These are phyloP conservation scores for Diadumene lineata DNA, from an alignment of 92 coral and sea anemone genomes.

Conservation along the genomic window DNA sequence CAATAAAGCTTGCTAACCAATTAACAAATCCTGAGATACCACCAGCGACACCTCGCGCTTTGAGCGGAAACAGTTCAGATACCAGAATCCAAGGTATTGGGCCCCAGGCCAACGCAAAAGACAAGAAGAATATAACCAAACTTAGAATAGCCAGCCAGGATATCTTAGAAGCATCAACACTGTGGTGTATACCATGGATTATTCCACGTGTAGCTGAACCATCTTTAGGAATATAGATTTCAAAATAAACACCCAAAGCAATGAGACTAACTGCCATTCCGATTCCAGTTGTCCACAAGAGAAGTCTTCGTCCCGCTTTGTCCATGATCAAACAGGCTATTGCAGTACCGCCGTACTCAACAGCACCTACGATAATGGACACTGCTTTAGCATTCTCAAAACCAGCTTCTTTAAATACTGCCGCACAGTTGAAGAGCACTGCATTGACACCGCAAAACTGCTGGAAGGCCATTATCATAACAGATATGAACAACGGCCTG, in stretches of 20 bases:
- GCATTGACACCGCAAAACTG: slow-evolving; percentile 81
- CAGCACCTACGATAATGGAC: slow-evolving; percentile 61
- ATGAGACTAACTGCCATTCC: slow-evolving; percentile 64
- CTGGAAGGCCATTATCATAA: slow-evolving; percentile 73
- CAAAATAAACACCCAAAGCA: slow-evolving; percentile 71
- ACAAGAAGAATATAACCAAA: slow-evolving; percentile 51
- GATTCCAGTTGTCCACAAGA: slow-evolving; percentile 64
- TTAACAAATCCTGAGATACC: slow-evolving; percentile 52
- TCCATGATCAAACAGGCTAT: slow-evolving; percentile 71
- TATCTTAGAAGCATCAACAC: slow-evolving; percentile 24
- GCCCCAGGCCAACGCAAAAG: slow-evolving; percentile 81
- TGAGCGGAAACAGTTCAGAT: slow-evolving; percentile 76
- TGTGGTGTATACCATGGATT: slow-evolving; percentile 24
- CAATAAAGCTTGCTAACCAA: slow-evolving; percentile 64
- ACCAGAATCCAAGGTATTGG: slow-evolving; percentile 89
- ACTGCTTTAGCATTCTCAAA: slow-evolving; percentile 60
- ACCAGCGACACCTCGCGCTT: slow-evolving; percentile 75
- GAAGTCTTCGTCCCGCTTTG: slow-evolving; percentile 75
- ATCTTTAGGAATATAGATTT: slow-evolving; percentile 42
- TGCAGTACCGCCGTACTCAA: slow-evolving; percentile 64
- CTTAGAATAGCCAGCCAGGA: slow-evolving; percentile 67
- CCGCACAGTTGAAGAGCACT: slow-evolving; percentile 71
- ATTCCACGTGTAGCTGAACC: slow-evolving; percentile 6
- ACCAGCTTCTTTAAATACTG: slow-evolving; percentile 70
- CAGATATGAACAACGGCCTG: slow-evolving; percentile 67